A percentile compares a stretch with the other conserved stretches of the same genome.
phyloP scores from a whole-genome alignment of 2,888 invertebrate genomes.

The Heliconius charithonia region DNA sequence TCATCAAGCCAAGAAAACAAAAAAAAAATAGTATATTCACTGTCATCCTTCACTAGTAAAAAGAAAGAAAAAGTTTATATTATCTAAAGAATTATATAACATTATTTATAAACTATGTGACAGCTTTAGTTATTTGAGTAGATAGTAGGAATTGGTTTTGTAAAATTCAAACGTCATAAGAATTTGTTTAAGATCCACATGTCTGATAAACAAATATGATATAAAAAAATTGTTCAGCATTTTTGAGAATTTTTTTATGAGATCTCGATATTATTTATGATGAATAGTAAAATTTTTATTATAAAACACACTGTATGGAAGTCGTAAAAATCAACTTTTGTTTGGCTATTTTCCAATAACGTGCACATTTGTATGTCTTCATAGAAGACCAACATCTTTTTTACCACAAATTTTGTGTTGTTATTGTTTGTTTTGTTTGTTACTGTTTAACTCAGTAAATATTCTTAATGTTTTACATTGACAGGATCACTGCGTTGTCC shows the following conservation, averaged over 20 bases:
- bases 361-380: constrained; percentile 25
- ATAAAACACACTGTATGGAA: constrained; percentile 30
- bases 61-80: not conserved
- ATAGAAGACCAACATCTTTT: not conserved
- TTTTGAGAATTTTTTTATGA: not conserved
- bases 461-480: not conserved
- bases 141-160: too few species aligned
- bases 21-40: too few species aligned
- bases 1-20: too few species aligned
- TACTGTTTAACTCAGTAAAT: not conserved
- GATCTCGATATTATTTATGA: constrained; percentile 27
- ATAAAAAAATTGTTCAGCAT: not conserved
- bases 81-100: not conserved
- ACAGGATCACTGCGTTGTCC: not conserved
- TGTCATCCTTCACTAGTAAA: not conserved
- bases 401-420: not conserved
- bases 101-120: not conserved
- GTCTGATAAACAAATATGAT: not conserved
- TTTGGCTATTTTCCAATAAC: constrained; percentile 33
- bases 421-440: too few species aligned
- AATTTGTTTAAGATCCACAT: not conserved
- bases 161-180: not conserved
- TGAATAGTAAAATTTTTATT: constrained; percentile 32
- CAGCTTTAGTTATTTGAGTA: constrained; percentile 5
- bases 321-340: constrained; percentile 23